A percentile compares a stretch with the other conserved stretches of the same genome.
Conservation (phyloP, 2,888 invertebrate genomes). For the Teinopalpus imperialis region DNA sequence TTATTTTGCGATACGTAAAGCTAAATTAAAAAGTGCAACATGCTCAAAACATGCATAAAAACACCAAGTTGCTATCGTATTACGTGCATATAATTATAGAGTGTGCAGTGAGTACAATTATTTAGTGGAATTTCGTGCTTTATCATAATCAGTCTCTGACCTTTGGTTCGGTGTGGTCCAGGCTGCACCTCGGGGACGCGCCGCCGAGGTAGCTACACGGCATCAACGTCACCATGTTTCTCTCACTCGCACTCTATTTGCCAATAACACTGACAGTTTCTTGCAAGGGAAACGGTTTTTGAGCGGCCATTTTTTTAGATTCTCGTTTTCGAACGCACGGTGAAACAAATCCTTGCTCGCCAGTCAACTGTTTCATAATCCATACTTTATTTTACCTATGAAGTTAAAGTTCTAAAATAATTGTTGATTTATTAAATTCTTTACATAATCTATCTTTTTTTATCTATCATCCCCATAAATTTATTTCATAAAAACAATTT, state of each 20-base stretch:
- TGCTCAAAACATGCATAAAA: constrained; percentile 8
- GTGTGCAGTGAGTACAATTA: constrained; percentile 2
- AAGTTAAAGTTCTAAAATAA: no score
- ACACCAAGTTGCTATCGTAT: not conserved
- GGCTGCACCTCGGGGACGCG: constrained; percentile 76
- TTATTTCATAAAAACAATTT: no score
- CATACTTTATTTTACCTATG: constrained; percentile 44
- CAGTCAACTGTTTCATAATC: constrained; percentile 39
- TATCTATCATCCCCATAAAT: no score
- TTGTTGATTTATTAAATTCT: no score
- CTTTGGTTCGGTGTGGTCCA: constrained; percentile 77
- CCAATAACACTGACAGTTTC: constrained; percentile 70
- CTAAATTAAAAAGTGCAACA: no score
- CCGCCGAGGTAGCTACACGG: constrained; percentile 84
- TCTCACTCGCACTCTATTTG: constrained; percentile 52
- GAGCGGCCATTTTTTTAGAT: constrained; percentile 33
- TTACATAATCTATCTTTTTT: no score
- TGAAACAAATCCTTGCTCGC: constrained; percentile 37
- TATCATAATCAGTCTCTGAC: constrained; percentile 48
- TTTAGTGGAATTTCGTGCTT: constrained; percentile 12
- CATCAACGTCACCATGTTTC: constrained; percentile 85
- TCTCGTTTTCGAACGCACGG: constrained; percentile 49
- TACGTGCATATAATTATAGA: constrained; percentile 2
- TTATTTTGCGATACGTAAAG: no score
- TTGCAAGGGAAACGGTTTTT: constrained; percentile 60